Evolutionary conservation across 2,113 vertebrate species (phyloP).

Genomic region (Rhegmatorhina hoffmannsi): DNA sequence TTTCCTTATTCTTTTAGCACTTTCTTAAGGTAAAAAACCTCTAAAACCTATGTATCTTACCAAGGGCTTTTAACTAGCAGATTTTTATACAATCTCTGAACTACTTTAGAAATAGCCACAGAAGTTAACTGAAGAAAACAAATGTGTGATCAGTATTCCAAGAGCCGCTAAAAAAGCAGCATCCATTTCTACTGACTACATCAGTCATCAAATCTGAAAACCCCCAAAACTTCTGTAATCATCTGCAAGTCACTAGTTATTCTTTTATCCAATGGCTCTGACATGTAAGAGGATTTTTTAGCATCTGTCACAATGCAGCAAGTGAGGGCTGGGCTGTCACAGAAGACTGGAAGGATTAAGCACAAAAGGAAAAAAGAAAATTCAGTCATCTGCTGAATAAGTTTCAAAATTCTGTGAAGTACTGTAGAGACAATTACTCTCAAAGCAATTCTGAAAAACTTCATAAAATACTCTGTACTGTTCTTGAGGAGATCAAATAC

Average conservation of each 20-base stretch:
- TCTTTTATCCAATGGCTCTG: neutral
- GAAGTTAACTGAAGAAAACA: neutral
- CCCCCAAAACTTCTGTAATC: neutral
- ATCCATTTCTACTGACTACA: neutral
- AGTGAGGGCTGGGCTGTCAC: neutral
- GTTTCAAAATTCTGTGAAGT: neutral
- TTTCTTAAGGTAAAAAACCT: neutral
- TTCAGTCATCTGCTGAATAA: neutral
- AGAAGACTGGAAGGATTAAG: neutral
- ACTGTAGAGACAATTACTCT: neutral
- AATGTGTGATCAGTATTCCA: neutral
- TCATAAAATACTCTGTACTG: neutral
- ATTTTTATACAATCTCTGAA: neutral
- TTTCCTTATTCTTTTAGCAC: neutral
- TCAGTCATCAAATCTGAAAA: neutral
- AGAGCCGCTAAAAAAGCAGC: neutral
- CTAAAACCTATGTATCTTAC: neutral
- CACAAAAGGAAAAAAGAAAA: slow-evolving; percentile 1
- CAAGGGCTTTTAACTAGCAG: neutral
- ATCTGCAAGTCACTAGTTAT: neutral
- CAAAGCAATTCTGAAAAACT: neutral
- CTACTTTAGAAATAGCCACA: neutral
- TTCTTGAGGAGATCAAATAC: neutral
- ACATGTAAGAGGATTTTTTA: neutral
- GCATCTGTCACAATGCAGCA: neutral